phyloP scores from a whole-genome alignment of 2,888 invertebrate species.

The Gnatocerus cornutus region DNA sequence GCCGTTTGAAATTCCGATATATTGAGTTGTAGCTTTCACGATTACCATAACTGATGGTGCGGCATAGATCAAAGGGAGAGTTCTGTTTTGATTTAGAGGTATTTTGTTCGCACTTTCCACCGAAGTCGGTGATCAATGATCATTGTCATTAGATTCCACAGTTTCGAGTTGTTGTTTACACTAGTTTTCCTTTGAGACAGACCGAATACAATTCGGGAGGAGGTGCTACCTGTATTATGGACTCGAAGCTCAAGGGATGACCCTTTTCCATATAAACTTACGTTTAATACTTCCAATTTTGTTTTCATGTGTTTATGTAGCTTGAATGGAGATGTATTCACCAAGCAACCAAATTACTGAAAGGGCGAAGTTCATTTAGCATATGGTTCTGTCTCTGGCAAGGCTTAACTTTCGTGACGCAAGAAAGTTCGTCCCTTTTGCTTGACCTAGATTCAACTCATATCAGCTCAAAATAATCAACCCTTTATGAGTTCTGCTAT shows the following conservation, averaged over 20 bases:
- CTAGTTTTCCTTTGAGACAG: neutral
- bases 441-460: slow-evolving; percentile 20
- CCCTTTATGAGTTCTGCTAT: neutral
- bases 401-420: neutral
- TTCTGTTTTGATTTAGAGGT: slow-evolving; percentile 27
- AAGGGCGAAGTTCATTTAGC: slow-evolving; percentile 11
- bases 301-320: slow-evolving; percentile 17
- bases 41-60: slow-evolving; percentile 33
- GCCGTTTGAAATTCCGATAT: slow-evolving; percentile 21
- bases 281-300: slow-evolving; percentile 14
- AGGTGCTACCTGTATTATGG: slow-evolving; percentile 18
- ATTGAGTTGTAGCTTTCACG: slow-evolving; percentile 16
- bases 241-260: slow-evolving; percentile 12
- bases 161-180: too few species aligned
- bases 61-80: slow-evolving; percentile 25
- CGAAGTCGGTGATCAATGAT: too few species aligned
- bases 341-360: slow-evolving; percentile 11
- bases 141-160: too few species aligned
- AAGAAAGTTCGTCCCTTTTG: slow-evolving; percentile 13
- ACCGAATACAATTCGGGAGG: slow-evolving; percentile 5
- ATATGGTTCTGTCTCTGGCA: neutral
- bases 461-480: slow-evolving; percentile 15
- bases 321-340: slow-evolving; percentile 14
- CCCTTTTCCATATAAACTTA: slow-evolving; percentile 14
- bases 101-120: slow-evolving; percentile 19